Evolutionary conservation across 2,888 invertebrate genomes (phyloP), one percentile per base, ranked within the genome.

Genomic region (Macrophya annulata): DNA sequence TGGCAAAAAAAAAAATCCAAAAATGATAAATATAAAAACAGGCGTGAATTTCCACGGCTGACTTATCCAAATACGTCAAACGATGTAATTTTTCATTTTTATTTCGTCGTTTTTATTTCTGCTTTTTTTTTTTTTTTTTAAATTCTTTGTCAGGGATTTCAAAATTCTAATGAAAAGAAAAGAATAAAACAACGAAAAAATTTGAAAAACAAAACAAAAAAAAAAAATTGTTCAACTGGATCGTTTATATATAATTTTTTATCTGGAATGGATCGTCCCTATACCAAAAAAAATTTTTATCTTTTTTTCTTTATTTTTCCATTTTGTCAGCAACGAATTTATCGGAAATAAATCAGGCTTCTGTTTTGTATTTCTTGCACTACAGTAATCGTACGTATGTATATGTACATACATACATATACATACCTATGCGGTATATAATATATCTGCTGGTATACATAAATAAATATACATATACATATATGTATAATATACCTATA

Each of bases 291-390:
- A 37, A 10, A 9, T 48, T 48, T n/a, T 37, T 15, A 1, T 25
- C 2, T 21, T n/a, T 17, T 10, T 21, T 2, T 51, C 59, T 10
- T 12, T 17, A 17, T 4, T 59, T 17, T 37, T 40, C n/a, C 15
- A 55, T 40, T 17, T 48, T 59, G 59, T 59, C 55, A 55, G 51
- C 51, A 62, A 43, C 62, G 43, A 62, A 25, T 43, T 62, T 40
- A 62, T 81, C 51, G 81, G 59, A 43, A 25, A 81, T 81, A 81
- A 81, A 81, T 81, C 81, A 81, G 8, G 43, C 37, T 21, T 43
- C 81, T 43, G 59, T 62, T 59, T 43, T 81, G 40, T 81, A 21
- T 62, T 51, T 81, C 17, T n/a, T n/a, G 62, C 40, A 5, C 12
- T 43, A 21, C 9, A 43, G 17, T 43, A 25, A 6, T 25, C 15